Base-by-base conservation (phyloP, 2,797 vertebrate genomes). In the Esox lucius region DNA sequence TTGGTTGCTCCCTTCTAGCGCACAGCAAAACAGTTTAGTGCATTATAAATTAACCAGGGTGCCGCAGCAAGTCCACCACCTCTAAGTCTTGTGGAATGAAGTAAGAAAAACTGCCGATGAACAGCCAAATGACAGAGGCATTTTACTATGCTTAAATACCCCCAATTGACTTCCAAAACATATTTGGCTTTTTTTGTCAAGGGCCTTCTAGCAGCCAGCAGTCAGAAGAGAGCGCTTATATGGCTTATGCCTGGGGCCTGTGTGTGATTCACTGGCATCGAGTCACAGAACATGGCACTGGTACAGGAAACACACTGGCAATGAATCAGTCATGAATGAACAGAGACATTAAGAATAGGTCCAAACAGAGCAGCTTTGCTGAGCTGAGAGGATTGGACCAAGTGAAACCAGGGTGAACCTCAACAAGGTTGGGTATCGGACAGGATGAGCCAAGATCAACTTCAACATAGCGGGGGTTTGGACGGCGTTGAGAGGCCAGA, bases 331-430 rank as follows among this genome's bases (percentile, higher is more conserved):
- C 11, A 73, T 28, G 39, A 68, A 39, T 49, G 56, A 26, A 42
- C n/a, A 39, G 66, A 49, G 19, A 62, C 22, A n/a, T 62, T 61
- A 39, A 12, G 6, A 75, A 3, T 2, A 9, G 53, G 65, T 42
- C 66, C 33, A 68, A 22, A 56, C 42, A 39, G 31, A 68, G 22
- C 4, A 16, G 73, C 70, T 80, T 46, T 66, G 68, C 26, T 62
- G 71, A 74, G 77, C 46, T 68, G 39, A 48, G 28, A 65, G 62
- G 22, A 24, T 53, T 13, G 17, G 62, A 70, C n/a, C 75, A 71
- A 51, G 74, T 51, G 17, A 64, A 61, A 51, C 77, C 68, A 53
- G 42, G 69, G 61, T 73, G 53, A 80, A 81, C 64, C 65, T 19
- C 49, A 82, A 81, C 68, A 53, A 19, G 51, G n/a, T 16, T 12